These are phyloP conservation scores for Apolygus lucorum DNA, from an alignment of 1,140 invertebrate genomes.

Conservation along the genomic window DNA sequence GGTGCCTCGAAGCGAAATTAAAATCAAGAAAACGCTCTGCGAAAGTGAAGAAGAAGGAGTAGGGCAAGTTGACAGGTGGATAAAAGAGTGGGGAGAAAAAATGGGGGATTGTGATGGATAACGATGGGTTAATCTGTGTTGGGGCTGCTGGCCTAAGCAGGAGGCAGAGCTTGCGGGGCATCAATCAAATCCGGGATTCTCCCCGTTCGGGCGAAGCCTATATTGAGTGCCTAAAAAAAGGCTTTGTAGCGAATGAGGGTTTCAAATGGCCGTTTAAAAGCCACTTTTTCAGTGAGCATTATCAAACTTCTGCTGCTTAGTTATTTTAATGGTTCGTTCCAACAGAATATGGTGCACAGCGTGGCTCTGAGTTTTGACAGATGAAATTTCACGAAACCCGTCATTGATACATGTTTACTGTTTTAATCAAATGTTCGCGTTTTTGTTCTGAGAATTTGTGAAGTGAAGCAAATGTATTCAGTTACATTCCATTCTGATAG, in stretches of 20 bases:
- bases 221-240: too few species aligned
- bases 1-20: not conserved
- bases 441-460: too few species aligned
- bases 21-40: not conserved
- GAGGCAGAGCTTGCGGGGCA: not conserved
- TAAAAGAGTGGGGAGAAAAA: not conserved
- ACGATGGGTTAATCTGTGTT: not conserved
- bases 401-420: too few species aligned
- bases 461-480: too few species aligned
- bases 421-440: too few species aligned
- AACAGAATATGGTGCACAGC: not conserved
- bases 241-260: not conserved
- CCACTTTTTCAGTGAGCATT: not conserved
- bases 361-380: not conserved
- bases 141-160: not conserved
- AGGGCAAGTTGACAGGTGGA: not conserved
- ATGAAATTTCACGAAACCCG: too few species aligned
- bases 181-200: not conserved
- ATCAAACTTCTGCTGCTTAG: not conserved
- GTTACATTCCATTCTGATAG: too few species aligned
- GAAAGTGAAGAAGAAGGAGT: too few species aligned
- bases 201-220: too few species aligned
- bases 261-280: not conserved
- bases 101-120: not conserved
- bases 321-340: not conserved